Evolutionary conservation across 1,140 invertebrate species (phyloP).

Genomic region (Magallana angulata): DNA sequence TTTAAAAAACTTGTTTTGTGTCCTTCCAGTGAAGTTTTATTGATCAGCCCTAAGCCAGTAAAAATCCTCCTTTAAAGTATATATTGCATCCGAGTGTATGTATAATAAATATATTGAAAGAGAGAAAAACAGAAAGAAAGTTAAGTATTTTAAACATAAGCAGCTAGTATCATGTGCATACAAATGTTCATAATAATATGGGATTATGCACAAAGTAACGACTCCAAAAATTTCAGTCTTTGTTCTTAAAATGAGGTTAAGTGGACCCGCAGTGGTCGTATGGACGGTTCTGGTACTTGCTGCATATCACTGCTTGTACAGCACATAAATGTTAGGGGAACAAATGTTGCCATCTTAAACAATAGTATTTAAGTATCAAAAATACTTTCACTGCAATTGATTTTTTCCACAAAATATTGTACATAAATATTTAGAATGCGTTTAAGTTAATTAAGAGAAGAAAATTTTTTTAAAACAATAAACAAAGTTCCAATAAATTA

Average conservation of each 20-base stretch:
- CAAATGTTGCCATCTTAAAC: neutral
- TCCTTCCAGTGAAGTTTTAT: conserved; percentile 28
- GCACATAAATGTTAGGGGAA: neutral
- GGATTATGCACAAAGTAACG: conserved; percentile 11
- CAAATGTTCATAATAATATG: neutral
- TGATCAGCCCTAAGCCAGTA: neutral
- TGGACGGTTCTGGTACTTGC: neutral
- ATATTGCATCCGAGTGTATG: conserved; percentile 4
- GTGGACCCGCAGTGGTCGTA: conserved; percentile 20
- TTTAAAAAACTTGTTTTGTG: conserved; percentile 10
- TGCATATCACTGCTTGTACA: neutral
- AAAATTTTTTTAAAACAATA: no score
- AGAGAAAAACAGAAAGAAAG: no score
- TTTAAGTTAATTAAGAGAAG: no score
- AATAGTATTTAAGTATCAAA: neutral
- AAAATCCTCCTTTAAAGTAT: neutral
- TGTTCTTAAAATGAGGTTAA: conserved; percentile 36
- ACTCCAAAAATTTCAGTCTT: conserved; percentile 17
- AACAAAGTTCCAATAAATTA: no score
- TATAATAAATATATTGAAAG: no score
- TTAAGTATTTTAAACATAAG: no score
- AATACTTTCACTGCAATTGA: no score
- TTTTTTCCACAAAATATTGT: no score
- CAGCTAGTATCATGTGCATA: neutral
- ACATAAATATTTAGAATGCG: no score